phyloP scores from a whole-genome alignment of 2,113 vertebrate genomes.

The Turdus rufiventris region DNA sequence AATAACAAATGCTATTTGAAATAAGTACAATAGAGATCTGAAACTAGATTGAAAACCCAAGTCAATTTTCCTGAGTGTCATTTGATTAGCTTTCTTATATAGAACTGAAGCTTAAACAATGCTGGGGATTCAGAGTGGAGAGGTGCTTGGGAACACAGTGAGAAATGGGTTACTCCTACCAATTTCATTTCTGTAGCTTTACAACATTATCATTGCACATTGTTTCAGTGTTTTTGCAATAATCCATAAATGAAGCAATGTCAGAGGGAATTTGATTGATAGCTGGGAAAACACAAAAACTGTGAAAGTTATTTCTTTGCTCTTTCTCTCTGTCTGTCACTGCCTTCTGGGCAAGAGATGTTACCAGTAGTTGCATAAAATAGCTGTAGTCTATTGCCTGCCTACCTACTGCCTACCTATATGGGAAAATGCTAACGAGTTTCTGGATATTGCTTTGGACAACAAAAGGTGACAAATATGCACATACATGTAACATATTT shows the following conservation, averaged over 20 bases:
- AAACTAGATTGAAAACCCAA: slow-evolving; percentile 76
- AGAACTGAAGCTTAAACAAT: slow-evolving; percentile 75
- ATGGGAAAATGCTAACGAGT: neutral
- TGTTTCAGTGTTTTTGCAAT: slow-evolving; percentile 72
- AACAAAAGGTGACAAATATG: neutral
- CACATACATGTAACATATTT: neutral
- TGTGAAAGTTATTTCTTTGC: slow-evolving; percentile 60
- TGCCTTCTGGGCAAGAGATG: slow-evolving; percentile 43
- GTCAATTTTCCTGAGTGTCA: slow-evolving; percentile 77
- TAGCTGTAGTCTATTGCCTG: neutral
- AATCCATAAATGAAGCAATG: slow-evolving; percentile 76
- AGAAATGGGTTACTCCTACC: slow-evolving; percentile 72
- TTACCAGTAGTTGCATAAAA: slow-evolving; percentile 16
- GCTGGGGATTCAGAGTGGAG: slow-evolving; percentile 61
- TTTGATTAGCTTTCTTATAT: slow-evolving; percentile 76
- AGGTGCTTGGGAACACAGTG: slow-evolving; percentile 65
- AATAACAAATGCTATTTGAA: slow-evolving; percentile 78
- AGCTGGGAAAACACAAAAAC: slow-evolving; percentile 38
- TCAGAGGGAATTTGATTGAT: slow-evolving; percentile 72
- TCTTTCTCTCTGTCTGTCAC: slow-evolving; percentile 7
- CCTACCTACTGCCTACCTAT: neutral
- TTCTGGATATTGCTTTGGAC: neutral
- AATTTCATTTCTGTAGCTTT: slow-evolving; percentile 71
- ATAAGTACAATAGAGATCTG: slow-evolving; percentile 76
- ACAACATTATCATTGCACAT: slow-evolving; percentile 71